Evolutionary conservation across 1,140 invertebrate genomes (phyloP), one percentile per base, ranked within the genome.

Genomic region (Drosophila pallidifrons): DNA sequence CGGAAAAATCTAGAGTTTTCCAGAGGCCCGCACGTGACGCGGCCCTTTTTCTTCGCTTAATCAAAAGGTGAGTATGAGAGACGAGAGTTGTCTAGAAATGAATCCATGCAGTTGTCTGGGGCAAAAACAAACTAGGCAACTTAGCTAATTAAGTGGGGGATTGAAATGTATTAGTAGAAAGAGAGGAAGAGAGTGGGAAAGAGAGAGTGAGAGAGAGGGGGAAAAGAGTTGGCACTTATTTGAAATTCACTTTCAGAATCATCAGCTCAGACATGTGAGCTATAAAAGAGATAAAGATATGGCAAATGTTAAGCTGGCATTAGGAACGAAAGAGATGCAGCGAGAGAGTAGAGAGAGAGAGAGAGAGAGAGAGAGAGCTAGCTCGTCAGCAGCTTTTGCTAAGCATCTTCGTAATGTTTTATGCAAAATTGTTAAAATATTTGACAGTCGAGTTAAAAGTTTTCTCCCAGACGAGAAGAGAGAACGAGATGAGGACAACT

Each of bases 391-490:
- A 51, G 51, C 41, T 52, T 43, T 43, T 38, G 75, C 13, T 64
- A 45, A 65, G 72, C 70, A 86, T 86, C 73, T 80, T 67, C 65
- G 61, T 69, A 81, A 88, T 89, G 77, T 89, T 88, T 88, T 88
- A 88, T 89, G 82, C 75, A 85, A 85, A 88, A 88, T 88, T 88
- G 85, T 82, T 88, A 79, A 88, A 88, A 88, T 89, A 88, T 88
- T 88, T 89, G 85, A 58, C 70, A 83, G 87, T 71, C 64, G 75
- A 89, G 86, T 89, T 89, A 85, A 89, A 81, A 87, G 80, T 87
- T 83, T 64, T 16, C 35, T 3, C 61, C 63, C 72, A 82, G 79
- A 86, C 78, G 55, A 54, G 32, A 61, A 69, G 20, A 66, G 25
- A 61, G 8, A 16, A 51, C 55, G 35, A 52, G 13, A 35, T n/a